Percentiles rank a stretch among this genome's conserved stretches.
phyloP scores from a whole-genome alignment of 2,797 vertebrate species.

The Eurystomus glaucurus region DNA sequence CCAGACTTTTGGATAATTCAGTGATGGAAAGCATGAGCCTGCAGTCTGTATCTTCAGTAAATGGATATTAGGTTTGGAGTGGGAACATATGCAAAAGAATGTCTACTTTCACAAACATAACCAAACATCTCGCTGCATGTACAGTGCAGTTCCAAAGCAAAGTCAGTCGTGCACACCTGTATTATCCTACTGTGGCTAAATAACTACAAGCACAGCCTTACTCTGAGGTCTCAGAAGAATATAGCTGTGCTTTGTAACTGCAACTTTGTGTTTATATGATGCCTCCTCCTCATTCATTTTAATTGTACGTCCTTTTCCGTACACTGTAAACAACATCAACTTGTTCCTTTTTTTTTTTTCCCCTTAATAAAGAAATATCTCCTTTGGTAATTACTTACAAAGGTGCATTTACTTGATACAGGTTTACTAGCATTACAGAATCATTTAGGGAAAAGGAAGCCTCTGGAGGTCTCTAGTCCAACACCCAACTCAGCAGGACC shows the following conservation, averaged over 20 bases:
- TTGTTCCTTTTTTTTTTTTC: neutral
- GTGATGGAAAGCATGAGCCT: neutral
- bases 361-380: neutral
- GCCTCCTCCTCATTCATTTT: neutral
- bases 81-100: neutral
- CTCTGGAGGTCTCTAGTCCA: neutral
- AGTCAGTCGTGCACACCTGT: neutral
- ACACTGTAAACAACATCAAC: neutral
- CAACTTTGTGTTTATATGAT: neutral
- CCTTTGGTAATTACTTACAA: neutral
- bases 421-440: neutral
- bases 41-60: neutral
- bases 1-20: neutral
- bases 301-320: neutral
- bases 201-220: neutral
- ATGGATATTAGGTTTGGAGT: neutral
- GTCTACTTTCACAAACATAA: neutral
- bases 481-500: neutral
- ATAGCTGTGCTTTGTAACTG: neutral
- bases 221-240: neutral
- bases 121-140: neutral
- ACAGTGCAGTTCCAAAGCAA: neutral
- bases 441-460: neutral
- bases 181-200: neutral
- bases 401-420: neutral